Conservation (phyloP, 1,140 invertebrate genomes). For the Drosophila tropicalis region DNA sequence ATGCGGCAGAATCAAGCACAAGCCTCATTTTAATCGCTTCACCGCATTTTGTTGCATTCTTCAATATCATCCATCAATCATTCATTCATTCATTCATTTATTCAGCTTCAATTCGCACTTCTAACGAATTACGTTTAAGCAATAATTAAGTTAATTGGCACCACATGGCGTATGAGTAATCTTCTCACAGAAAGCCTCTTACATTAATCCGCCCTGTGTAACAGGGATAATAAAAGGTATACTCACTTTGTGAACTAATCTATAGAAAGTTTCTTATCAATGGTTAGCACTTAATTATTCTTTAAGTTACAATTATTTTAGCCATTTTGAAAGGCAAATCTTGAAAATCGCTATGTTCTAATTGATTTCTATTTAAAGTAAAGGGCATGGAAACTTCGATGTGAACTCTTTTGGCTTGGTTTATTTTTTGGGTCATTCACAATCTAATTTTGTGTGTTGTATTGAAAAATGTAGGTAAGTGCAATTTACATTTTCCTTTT, state of each 20-base stretch:
- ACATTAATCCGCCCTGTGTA: slow-evolving; percentile 32
- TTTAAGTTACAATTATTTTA: too few relatives aligned
- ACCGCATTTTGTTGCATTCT: slow-evolving; percentile 35
- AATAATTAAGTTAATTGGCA: slow-evolving; percentile 59
- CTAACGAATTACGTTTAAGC: slow-evolving; percentile 29
- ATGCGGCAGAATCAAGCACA: slow-evolving; percentile 61
- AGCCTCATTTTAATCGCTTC: slow-evolving; percentile 43
- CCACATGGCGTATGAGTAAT: slow-evolving; percentile 71
- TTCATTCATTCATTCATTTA: background rate
- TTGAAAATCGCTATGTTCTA: background rate
- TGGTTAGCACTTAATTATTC: too few relatives aligned
- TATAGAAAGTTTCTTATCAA: too few relatives aligned
- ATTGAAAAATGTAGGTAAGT: background rate
- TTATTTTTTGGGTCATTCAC: background rate
- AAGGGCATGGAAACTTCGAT: background rate
- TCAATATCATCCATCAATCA: too few relatives aligned
- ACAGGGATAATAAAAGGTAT: too few relatives aligned
- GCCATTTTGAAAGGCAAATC: too few relatives aligned
- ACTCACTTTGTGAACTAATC: too few relatives aligned
- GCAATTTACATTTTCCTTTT: background rate
- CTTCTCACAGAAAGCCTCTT: slow-evolving; percentile 41
- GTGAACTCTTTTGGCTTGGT: slow-evolving; percentile 16
- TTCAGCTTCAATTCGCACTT: background rate
- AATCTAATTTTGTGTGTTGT: slow-evolving; percentile 3
- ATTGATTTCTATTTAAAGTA: background rate